phyloP scores from a whole-genome alignment of 1,140 invertebrate genomes.

The Penaeus chinensis region DNA sequence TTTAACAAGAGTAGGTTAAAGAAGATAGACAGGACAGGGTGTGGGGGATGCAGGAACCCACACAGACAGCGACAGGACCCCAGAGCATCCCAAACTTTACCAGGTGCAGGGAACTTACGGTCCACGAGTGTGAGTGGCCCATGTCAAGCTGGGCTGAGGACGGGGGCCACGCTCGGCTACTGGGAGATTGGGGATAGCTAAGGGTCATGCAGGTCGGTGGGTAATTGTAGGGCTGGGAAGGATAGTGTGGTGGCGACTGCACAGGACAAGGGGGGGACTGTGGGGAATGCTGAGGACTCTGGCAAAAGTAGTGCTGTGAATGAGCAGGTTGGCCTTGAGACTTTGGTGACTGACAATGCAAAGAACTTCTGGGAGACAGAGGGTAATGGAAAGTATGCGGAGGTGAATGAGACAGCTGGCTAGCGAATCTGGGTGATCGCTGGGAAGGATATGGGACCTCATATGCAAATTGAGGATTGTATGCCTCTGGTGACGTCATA shows the following conservation, averaged over 20 bases:
- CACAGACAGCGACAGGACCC: conserved; percentile 54
- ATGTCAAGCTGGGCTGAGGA: conserved; percentile 53
- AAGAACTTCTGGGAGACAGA: conserved; percentile 35
- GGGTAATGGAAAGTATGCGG: conserved; percentile 21
- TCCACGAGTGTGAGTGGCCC: conserved; percentile 50
- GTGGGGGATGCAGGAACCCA: conserved; percentile 48
- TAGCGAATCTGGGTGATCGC: conserved; percentile 27
- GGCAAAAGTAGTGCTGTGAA: conserved; percentile 20
- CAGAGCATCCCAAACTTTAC: conserved; percentile 42
- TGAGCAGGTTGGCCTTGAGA: neutral
- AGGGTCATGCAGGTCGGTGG: conserved; percentile 48
- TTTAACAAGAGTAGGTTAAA: too few relatives aligned
- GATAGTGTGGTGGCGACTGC: conserved; percentile 3
- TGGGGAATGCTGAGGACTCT: conserved; percentile 14
- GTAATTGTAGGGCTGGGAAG: conserved; percentile 34
- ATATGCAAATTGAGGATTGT: conserved; percentile 32
- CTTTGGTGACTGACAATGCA: conserved; percentile 26
- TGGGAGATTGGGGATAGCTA: conserved; percentile 39
- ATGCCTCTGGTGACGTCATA: conserved; percentile 29
- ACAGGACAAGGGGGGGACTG: conserved; percentile 1
- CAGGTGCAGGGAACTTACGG: conserved; percentile 57
- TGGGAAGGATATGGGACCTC: conserved; percentile 30
- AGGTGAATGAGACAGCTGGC: conserved; percentile 15
- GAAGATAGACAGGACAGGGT: conserved; percentile 46
- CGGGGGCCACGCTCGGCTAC: conserved; percentile 48